Percentiles rank a stretch among this genome's conserved stretches.
phyloP scores from a whole-genome alignment of 2,113 vertebrate genomes.

The Echinops telfairi region DNA sequence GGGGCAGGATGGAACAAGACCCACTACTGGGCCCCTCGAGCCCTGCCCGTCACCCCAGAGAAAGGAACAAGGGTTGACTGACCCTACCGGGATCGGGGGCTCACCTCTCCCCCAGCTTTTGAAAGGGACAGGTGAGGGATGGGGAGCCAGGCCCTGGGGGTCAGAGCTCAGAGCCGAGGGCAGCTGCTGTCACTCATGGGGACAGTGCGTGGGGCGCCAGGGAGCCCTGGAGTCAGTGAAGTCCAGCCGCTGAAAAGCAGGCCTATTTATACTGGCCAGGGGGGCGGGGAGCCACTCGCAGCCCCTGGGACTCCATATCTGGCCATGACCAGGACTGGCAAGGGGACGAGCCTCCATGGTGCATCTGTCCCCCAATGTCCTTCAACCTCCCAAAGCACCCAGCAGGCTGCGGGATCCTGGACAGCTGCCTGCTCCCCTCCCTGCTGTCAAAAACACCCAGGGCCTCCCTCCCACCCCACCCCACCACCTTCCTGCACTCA shows the following conservation, averaged over 20 bases:
- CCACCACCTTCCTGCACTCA: background rate
- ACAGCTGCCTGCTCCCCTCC: conserved; percentile 55
- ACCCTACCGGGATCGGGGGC: background rate
- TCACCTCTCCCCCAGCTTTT: conserved; percentile 64
- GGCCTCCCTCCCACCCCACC: background rate
- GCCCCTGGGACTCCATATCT: conserved; percentile 84
- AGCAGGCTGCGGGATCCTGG: conserved; percentile 52
- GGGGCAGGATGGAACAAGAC: background rate
- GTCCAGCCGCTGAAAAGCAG: conserved; percentile 86
- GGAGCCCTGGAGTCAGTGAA: conserved; percentile 80
- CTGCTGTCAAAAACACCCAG: conserved; percentile 65
- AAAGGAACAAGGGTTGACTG: background rate
- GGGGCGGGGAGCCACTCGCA: background rate
- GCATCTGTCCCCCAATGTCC: conserved; percentile 80
- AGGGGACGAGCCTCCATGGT: background rate
- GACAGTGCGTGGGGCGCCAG: background rate
- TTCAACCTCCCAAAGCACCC: conserved; percentile 22
- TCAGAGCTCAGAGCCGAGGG: background rate
- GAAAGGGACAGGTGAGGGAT: conserved; percentile 67
- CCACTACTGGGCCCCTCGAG: background rate
- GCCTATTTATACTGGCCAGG: conserved; percentile 85
- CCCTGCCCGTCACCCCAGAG: fast-evolving
- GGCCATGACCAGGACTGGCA: conserved; percentile 81
- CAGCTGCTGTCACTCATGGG: background rate
- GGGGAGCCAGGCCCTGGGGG: background rate